Percentiles rank a stretch among this genome's conserved stretches.
Evolutionary conservation across 2,888 invertebrate species (phyloP).

Genomic region (Sylvicola cinctus): DNA sequence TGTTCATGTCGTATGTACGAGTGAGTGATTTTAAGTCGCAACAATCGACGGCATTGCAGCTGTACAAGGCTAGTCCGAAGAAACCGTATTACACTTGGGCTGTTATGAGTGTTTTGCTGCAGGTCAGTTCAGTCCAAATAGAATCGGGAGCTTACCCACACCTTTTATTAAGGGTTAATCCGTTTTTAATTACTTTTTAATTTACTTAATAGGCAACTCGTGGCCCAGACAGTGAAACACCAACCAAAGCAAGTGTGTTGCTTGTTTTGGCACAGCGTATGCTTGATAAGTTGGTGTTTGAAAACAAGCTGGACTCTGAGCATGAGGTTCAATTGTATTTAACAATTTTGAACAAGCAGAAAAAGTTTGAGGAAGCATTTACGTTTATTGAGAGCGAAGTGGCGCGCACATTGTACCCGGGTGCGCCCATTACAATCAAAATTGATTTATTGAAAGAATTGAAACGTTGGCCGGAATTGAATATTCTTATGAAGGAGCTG

Average conservation of each 20-base stretch:
- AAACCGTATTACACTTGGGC: conserved; percentile 98
- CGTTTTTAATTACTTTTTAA: no score
- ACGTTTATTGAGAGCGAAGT: conserved; percentile 61
- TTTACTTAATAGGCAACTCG: conserved; percentile 20
- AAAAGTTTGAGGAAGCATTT: conserved; percentile 63
- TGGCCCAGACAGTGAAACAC: conserved; percentile 28
- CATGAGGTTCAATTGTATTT: conserved; percentile 84
- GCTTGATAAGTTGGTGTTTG: conserved; percentile 73
- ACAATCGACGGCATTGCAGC: conserved; percentile 68
- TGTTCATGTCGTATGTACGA: conserved; percentile 91
- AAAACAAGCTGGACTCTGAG: conserved; percentile 79
- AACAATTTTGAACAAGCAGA: conserved; percentile 62
- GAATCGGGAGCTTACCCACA: no score
- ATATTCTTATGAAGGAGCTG: conserved; percentile 49
- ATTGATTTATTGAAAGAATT: conserved; percentile 54
- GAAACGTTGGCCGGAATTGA: conserved; percentile 52
- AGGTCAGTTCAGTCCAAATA: no score
- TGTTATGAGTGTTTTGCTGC: conserved; percentile 89
- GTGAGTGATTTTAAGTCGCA: conserved; percentile 77
- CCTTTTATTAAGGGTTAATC: no score
- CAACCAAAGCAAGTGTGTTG: conserved; percentile 42
- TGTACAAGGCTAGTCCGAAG: conserved; percentile 82
- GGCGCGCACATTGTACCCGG: conserved; percentile 43
- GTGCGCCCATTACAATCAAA: conserved; percentile 43
- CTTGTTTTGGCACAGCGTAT: conserved; percentile 81